Evolutionary conservation across 2,888 invertebrate species (phyloP).

Genomic region (Hemithea aestivaria): DNA sequence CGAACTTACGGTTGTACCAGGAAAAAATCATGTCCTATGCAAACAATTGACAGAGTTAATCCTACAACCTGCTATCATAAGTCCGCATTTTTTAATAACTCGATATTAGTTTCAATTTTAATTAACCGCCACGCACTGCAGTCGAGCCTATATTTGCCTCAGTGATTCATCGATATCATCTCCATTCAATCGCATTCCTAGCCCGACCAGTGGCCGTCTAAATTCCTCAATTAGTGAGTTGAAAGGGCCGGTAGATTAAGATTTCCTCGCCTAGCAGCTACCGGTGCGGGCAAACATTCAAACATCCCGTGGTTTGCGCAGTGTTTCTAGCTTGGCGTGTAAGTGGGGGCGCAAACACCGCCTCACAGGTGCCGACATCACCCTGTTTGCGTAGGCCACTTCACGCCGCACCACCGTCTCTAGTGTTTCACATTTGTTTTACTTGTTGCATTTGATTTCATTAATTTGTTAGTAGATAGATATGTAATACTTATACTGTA

Average conservation of each 20-base stretch:
- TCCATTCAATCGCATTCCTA: slow-evolving; percentile 26
- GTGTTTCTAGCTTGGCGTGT: slow-evolving; percentile 59
- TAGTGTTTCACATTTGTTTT: slow-evolving; percentile 49
- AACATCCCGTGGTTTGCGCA: slow-evolving; percentile 63
- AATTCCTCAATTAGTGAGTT: slow-evolving; percentile 38
- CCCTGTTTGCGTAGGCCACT: slow-evolving; percentile 60
- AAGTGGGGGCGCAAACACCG: slow-evolving; percentile 70
- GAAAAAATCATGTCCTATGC: too few species aligned
- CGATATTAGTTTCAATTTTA: background rate
- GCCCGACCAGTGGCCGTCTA: slow-evolving; percentile 28
- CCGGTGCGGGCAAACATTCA: slow-evolving; percentile 58
- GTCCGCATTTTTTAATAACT: too few species aligned
- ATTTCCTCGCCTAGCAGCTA: slow-evolving; percentile 59
- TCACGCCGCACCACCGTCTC: slow-evolving; percentile 33
- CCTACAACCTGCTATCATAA: too few species aligned
- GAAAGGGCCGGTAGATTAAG: slow-evolving; percentile 60
- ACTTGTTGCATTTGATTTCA: slow-evolving; percentile 19
- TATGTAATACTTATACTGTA: too few species aligned
- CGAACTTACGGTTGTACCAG: too few species aligned
- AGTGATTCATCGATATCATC: slow-evolving; percentile 14
- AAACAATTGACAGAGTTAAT: too few species aligned
- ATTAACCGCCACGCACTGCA: slow-evolving; percentile 1
- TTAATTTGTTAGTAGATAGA: background rate
- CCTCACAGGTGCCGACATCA: slow-evolving; percentile 62
- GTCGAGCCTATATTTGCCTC: slow-evolving; percentile 10